Evolutionary conservation across 1,140 invertebrate species (phyloP), one percentile per base, ranked within the genome.

Genomic region (Penaeus vannamei): DNA sequence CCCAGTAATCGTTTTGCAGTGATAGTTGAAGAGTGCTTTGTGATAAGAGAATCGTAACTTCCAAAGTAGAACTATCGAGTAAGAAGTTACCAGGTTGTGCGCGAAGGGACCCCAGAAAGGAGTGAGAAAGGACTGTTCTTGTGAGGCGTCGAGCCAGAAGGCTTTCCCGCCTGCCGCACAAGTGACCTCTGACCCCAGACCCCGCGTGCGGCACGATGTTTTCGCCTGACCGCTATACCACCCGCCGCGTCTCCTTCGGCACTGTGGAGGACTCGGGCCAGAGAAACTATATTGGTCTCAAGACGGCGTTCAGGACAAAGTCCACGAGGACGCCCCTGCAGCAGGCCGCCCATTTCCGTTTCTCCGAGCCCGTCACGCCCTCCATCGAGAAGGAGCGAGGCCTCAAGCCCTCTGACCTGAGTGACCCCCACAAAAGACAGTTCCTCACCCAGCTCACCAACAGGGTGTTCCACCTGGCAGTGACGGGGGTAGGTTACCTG

Each of bases 391-490:
- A 92, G 86, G 93, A 93, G 83, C 94, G 96, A 23, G 96, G 97
- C 36, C 96, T 96, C 93, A 96, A 96, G 92, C 97, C 97, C 2
- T 97, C 96, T 0, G 97, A 98, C 93, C 95, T 95, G 92, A 95
- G 95, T 93, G 96, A 98, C 93, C 96, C 96, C 1, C 93, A 94
- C 77, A 97, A 97, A 93, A 95, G 95, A 92, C 95, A 96, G 91
- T 96, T 97, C 93, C 94, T 98, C 82, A 95, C 96, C 86, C 95
- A 95, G 92, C 94, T 98, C 91, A 97, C 96, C 91, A 94, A 95
- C 91, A 95, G 95, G 92, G 95, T 97, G 92, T 95, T 96, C 92
- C 96, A 96, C 94, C 94, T 96, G 93, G 95, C 95, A 92, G 95
- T 96, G 95, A 95, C 96, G 94, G 85, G 87, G 87, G 87, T 89